Evolutionary conservation across 2,888 invertebrate genomes (phyloP).

Genomic region (Habroteleia sp.): DNA sequence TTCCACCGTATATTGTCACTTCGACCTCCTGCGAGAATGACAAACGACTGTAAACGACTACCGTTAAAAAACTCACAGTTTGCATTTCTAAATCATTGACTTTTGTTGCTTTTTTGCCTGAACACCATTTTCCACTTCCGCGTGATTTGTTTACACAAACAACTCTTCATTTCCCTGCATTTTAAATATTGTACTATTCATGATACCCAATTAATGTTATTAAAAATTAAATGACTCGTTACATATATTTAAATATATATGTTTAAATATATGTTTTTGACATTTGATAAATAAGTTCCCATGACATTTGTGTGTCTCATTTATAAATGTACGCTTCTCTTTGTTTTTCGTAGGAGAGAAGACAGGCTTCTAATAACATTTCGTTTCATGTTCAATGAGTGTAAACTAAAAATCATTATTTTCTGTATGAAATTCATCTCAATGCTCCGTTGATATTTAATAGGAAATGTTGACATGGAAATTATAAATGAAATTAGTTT

Average conservation of each 20-base stretch:
- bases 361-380: too few relatives aligned
- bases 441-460: too few relatives aligned
- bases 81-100: constrained; percentile 52
- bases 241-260: too few relatives aligned
- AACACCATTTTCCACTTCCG: constrained; percentile 38
- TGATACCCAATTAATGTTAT: constrained; percentile 39
- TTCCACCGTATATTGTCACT: constrained; percentile 21
- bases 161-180: too few relatives aligned
- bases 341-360: too few relatives aligned
- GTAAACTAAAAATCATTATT: too few relatives aligned
- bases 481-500: too few relatives aligned
- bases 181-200: constrained; percentile 57
- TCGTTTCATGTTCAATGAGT: too few relatives aligned
- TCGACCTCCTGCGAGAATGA: constrained; percentile 30
- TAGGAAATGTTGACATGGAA: too few relatives aligned
- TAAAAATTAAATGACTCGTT: constrained; percentile 42
- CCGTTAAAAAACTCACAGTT: constrained; percentile 46
- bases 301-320: not conserved
- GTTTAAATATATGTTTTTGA: constrained; percentile 38
- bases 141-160: constrained; percentile 47
- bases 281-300: constrained; percentile 19
- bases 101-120: constrained; percentile 35
- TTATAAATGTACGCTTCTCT: constrained; percentile 12
- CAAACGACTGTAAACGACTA: constrained; percentile 38
- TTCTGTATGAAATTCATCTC: not conserved